These are phyloP conservation scores for Hofmannophila pseudospretella DNA, from an alignment of 2,888 invertebrate species.

Conservation along the genomic window DNA sequence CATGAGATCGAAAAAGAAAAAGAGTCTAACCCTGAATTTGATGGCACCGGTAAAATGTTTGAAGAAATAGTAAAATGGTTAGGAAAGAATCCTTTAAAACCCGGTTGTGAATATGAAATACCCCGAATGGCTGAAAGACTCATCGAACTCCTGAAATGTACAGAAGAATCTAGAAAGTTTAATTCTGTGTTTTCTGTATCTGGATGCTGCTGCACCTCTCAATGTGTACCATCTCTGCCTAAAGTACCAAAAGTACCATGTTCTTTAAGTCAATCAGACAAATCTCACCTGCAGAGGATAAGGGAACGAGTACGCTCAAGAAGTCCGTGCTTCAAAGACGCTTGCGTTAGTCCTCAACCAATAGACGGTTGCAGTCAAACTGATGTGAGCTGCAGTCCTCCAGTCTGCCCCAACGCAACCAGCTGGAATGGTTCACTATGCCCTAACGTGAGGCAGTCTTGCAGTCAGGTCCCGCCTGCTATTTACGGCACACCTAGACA, in stretches of 20 bases:
- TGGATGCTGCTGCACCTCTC: neutral
- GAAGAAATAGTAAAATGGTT: conserved; percentile 36
- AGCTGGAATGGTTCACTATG: neutral
- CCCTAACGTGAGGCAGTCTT: neutral
- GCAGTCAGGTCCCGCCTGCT: neutral
- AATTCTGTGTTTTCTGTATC: conserved; percentile 6
- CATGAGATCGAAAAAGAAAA: conserved; percentile 37
- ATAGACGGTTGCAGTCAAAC: conserved; percentile 32
- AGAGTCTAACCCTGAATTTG: conserved; percentile 13
- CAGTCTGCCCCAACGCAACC: neutral
- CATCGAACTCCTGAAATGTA: conserved; percentile 24
- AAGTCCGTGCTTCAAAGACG: conserved; percentile 18
- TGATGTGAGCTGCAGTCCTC: neutral
- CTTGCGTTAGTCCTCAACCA: conserved; percentile 17
- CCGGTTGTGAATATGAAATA: conserved; percentile 16
- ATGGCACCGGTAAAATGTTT: conserved; percentile 21
- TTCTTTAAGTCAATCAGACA: conserved; percentile 32
- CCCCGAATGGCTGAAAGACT: conserved; percentile 22
- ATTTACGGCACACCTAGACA: neutral
- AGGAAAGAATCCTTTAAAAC: conserved; percentile 29
- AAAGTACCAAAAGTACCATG: conserved; percentile 23
- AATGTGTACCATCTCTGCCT: neutral
- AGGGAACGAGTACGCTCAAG: conserved; percentile 21
- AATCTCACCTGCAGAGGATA: conserved; percentile 31
- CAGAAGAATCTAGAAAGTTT: conserved; percentile 27